phyloP scores from a whole-genome alignment of 2,113 vertebrate genomes.

The Halcyon malimbica region DNA sequence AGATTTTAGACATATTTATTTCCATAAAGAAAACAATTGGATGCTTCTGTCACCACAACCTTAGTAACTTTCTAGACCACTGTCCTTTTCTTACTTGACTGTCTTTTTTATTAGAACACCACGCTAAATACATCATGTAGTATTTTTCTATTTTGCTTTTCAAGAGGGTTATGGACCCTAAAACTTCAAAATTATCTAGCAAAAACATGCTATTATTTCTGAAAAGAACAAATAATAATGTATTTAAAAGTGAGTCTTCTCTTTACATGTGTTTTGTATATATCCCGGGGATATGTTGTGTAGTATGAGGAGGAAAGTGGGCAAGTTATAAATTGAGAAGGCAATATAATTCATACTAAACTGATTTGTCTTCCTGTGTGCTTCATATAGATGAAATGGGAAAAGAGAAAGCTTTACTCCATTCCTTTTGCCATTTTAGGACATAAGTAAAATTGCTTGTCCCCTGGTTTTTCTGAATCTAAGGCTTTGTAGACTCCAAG shows the following conservation, averaged over 20 bases:
- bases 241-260: not conserved
- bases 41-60: not conserved
- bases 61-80: not conserved
- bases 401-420: not conserved
- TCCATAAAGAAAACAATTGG: not conserved
- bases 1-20: conserved; percentile 9
- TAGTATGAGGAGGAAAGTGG: not conserved
- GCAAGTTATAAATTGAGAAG: not conserved
- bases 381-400: not conserved
- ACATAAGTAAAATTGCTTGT: not conserved
- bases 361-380: not conserved
- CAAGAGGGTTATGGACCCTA: not conserved
- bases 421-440: not conserved
- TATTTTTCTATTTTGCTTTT: not conserved
- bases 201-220: not conserved
- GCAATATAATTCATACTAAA: not conserved
- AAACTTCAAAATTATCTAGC: not conserved
- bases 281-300: not conserved
- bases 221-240: not conserved
- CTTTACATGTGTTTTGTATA: not conserved
- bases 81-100: not conserved
- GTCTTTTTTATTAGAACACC: not conserved
- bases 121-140: not conserved
- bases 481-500: not conserved
- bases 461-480: not conserved